Percentiles rank a stretch among this genome's conserved stretches.
Conservation (phyloP, 2,888 invertebrate species). For the Hypercompe scribonia region DNA sequence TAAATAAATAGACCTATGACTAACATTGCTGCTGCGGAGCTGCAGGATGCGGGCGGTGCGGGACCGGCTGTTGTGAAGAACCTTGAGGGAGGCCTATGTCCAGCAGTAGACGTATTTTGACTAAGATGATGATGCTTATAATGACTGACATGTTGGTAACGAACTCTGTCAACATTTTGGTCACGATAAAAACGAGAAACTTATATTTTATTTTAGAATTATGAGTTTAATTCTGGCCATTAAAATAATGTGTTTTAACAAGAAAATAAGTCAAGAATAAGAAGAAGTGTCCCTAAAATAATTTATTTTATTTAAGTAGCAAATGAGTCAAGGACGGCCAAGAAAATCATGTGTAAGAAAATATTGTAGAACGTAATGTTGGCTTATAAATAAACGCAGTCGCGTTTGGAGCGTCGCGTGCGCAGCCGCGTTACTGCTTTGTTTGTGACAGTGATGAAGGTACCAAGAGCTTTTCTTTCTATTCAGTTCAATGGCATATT, state of each 20-base stretch:
- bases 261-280: slow-evolving; percentile 19
- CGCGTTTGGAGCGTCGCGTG: slow-evolving; percentile 60
- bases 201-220: not conserved
- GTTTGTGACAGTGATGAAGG: slow-evolving; percentile 51
- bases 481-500: not conserved
- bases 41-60: no score
- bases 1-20: not conserved
- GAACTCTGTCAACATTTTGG: not conserved
- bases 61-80: no score
- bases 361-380: slow-evolving; percentile 79
- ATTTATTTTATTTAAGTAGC: slow-evolving; percentile 51
- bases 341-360: slow-evolving; percentile 68
- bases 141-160: not conserved
- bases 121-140: no score
- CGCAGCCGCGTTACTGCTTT: slow-evolving; percentile 45
- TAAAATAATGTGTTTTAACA: not conserved
- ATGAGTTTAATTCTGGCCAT: not conserved
- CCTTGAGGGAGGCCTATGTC: no score
- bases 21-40: no score
- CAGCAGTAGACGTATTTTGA: no score
- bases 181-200: not conserved
- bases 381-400: slow-evolving; percentile 83
- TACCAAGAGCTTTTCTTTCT: slow-evolving; percentile 25
- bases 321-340: slow-evolving; percentile 82
- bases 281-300: slow-evolving; percentile 25